These are phyloP conservation scores for Panurus biarmicus DNA, from an alignment of 2,113 vertebrate genomes.

Conservation along the genomic window DNA sequence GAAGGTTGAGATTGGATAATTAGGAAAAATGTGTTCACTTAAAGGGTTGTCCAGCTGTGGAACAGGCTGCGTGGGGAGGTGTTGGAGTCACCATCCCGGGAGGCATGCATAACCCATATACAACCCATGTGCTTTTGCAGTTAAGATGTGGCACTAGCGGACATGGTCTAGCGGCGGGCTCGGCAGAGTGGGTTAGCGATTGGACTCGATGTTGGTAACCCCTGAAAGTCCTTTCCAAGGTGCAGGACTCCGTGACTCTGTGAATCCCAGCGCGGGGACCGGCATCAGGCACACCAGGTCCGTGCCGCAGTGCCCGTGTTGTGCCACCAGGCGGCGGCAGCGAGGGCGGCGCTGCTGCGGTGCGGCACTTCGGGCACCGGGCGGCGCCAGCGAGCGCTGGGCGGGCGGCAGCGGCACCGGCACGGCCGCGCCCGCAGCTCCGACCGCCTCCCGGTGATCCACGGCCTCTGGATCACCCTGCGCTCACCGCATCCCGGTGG, in stretches of 20 bases:
- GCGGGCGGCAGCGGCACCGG: neutral
- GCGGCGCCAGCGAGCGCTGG: neutral
- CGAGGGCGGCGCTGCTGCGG: neutral
- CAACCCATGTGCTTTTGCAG: neutral
- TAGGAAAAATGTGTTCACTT: neutral
- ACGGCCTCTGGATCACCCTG: neutral
- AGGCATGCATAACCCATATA: no score
- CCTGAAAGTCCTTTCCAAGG: no score
- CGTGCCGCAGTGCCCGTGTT: neutral
- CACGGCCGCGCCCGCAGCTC: no score
- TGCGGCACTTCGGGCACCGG: neutral
- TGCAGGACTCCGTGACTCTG: neutral
- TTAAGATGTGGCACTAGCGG: neutral
- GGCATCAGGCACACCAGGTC: rapidly evolving
- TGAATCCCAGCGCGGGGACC: rapidly evolving
- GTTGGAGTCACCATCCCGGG: neutral
- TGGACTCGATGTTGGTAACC: neutral
- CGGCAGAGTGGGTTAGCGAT: no score
- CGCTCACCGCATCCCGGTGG: rapidly evolving
- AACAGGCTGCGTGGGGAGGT: neutral
- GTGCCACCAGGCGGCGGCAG: neutral
- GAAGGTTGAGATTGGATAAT: neutral
- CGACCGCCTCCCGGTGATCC: neutral
- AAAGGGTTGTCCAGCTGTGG: neutral
- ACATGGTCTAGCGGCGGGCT: neutral